Evolutionary conservation across 1,140 invertebrate species (phyloP).

Genomic region (Tetramorium alpestre): DNA sequence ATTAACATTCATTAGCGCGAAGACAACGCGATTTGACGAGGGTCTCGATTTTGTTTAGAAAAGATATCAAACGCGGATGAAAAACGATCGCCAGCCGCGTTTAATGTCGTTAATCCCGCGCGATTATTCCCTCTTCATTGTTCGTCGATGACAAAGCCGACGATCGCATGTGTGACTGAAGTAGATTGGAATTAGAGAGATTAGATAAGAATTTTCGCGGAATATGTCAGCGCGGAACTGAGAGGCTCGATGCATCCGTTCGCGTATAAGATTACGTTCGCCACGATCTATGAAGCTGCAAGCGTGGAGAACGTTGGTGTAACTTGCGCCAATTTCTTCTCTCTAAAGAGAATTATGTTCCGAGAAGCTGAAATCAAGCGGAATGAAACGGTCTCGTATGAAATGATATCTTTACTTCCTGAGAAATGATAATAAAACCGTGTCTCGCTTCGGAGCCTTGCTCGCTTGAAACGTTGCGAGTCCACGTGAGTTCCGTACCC

Average conservation of each 20-base stretch:
- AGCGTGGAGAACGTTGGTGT: not conserved
- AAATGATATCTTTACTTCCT: not conserved
- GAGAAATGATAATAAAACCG: not conserved
- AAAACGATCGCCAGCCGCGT: not conserved
- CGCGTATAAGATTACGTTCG: not conserved
- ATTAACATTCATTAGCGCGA: constrained; percentile 7
- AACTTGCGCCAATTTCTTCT: not conserved
- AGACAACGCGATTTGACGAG: not conserved
- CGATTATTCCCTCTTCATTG: not conserved
- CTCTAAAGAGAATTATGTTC: not conserved
- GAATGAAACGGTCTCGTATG: not conserved
- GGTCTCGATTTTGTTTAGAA: not conserved
- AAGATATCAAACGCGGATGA: too few species aligned
- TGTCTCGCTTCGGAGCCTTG: not conserved
- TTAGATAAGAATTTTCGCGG: constrained; percentile 26
- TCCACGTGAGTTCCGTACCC: not conserved
- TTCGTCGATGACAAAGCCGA: not conserved
- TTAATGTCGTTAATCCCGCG: not conserved
- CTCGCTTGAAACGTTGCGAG: not conserved
- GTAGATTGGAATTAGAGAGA: not conserved
- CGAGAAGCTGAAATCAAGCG: not conserved
- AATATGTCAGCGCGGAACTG: not conserved
- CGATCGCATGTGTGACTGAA: not conserved
- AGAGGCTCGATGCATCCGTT: not conserved
- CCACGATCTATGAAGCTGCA: not conserved